phyloP scores from a whole-genome alignment of 2,113 vertebrate species.

The Hemichromis elongatus region DNA sequence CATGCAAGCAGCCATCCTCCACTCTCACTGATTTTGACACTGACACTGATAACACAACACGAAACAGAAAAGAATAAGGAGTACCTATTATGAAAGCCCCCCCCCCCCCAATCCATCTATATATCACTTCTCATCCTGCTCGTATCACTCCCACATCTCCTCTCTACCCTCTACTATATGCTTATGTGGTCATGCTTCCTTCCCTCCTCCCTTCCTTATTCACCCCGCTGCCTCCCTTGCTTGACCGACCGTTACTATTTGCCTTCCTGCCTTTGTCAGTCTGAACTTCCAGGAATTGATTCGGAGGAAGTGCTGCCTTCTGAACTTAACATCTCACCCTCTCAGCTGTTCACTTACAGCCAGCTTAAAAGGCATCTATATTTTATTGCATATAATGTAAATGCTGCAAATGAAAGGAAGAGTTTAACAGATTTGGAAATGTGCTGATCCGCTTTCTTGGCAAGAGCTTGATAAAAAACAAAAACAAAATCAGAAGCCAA shows the following conservation, averaged over 20 bases:
- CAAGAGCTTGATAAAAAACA: background rate
- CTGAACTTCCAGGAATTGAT: constrained; percentile 77
- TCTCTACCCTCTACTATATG: background rate
- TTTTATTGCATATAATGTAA: background rate
- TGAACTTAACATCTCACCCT: constrained; percentile 41
- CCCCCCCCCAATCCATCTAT: background rate
- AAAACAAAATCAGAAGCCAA: background rate
- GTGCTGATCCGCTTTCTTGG: background rate
- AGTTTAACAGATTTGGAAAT: background rate
- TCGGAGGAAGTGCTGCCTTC: constrained; percentile 62
- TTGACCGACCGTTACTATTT: constrained; percentile 14
- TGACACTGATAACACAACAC: background rate
- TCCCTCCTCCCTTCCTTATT: background rate
- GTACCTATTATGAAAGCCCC: background rate
- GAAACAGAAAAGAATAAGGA: background rate
- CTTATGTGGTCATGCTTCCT: background rate
- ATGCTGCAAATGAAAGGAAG: background rate
- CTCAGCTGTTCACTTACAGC: constrained; percentile 11
- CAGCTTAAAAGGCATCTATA: background rate
- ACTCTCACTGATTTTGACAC: background rate
- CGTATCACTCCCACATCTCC: background rate
- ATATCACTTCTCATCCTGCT: background rate
- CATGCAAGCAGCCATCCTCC: background rate
- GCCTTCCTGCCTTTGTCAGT: constrained; percentile 74
- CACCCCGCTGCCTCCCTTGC: background rate